Evolutionary conservation across 2,113 vertebrate genomes (phyloP).

Genomic region (Protomyctophum bolini): DNA sequence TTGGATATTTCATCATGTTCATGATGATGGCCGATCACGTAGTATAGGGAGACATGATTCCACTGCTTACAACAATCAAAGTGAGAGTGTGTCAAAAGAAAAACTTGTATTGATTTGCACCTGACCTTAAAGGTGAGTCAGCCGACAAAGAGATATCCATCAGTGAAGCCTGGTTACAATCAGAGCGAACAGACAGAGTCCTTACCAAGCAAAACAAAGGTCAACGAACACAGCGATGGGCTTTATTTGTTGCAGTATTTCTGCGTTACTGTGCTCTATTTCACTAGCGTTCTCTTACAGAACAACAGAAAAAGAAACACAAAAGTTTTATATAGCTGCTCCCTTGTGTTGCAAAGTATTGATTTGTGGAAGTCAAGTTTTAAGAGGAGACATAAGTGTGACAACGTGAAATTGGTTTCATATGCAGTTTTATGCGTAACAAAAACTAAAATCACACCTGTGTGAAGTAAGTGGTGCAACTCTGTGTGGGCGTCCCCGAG

Average conservation of each 20-base stretch:
- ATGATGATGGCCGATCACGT: conserved; percentile 41
- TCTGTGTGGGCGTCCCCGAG: too few relatives aligned
- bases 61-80: conserved; percentile 47
- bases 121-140: conserved; percentile 64
- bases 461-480: too few relatives aligned
- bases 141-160: conserved; percentile 68
- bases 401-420: conserved; percentile 4
- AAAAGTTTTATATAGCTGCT: neutral
- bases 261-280: conserved; percentile 11
- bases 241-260: conserved; percentile 30
- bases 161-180: conserved; percentile 58
- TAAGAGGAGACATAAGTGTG: neutral
- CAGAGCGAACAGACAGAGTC: conserved; percentile 46
- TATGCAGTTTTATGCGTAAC: neutral
- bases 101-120: conserved; percentile 63
- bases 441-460: neutral
- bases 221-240: conserved; percentile 52
- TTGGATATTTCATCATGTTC: conserved; percentile 50
- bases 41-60: conserved; percentile 22
- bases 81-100: conserved; percentile 37
- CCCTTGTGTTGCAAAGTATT: neutral
- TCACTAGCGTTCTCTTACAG: conserved; percentile 2
- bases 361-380: neutral
- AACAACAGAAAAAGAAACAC: neutral
- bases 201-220: conserved; percentile 67